Evolutionary conservation across 2,888 invertebrate species (phyloP).

Genomic region (Lathronympha strigana): DNA sequence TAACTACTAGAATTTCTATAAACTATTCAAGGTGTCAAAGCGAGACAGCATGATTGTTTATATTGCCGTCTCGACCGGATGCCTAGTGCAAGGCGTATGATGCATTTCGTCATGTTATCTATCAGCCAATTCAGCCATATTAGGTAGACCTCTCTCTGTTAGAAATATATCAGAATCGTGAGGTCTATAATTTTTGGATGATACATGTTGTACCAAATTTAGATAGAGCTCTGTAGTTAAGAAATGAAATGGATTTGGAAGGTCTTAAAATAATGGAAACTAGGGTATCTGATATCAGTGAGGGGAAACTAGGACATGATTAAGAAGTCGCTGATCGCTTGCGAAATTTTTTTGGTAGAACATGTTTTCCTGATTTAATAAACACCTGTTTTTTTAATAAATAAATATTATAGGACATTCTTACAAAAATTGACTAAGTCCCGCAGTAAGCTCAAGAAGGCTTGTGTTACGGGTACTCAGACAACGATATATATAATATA

Average conservation of each 20-base stretch:
- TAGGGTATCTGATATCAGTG: constrained; percentile 42
- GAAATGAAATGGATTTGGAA: not conserved
- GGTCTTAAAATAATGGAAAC: constrained; percentile 43
- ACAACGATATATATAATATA: no score
- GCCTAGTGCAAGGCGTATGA: constrained; percentile 53
- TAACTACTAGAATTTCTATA: constrained; percentile 17
- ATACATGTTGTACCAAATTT: constrained; percentile 10
- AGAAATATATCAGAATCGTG: not conserved
- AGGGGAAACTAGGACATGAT: constrained; percentile 46
- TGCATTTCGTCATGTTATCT: constrained; percentile 56
- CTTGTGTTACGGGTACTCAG: no score
- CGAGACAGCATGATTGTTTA: constrained; percentile 52
- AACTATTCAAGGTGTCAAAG: constrained; percentile 40
- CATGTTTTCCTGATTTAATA: constrained; percentile 30
- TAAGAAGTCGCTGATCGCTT: constrained; percentile 18
- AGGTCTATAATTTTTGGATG: constrained; percentile 36
- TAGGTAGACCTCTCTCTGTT: constrained; percentile 32
- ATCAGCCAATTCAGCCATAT: constrained; percentile 26
- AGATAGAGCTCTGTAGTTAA: constrained; percentile 29
- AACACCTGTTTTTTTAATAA: no score
- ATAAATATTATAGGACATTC: no score
- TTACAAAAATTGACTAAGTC: no score
- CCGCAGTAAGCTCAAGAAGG: no score
- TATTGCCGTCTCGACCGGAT: constrained; percentile 52
- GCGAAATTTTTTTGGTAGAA: constrained; percentile 44